Percentiles rank a stretch among this genome's conserved stretches.
Evolutionary conservation across 2,113 vertebrate genomes (phyloP).

Genomic region (Piprites chloris): DNA sequence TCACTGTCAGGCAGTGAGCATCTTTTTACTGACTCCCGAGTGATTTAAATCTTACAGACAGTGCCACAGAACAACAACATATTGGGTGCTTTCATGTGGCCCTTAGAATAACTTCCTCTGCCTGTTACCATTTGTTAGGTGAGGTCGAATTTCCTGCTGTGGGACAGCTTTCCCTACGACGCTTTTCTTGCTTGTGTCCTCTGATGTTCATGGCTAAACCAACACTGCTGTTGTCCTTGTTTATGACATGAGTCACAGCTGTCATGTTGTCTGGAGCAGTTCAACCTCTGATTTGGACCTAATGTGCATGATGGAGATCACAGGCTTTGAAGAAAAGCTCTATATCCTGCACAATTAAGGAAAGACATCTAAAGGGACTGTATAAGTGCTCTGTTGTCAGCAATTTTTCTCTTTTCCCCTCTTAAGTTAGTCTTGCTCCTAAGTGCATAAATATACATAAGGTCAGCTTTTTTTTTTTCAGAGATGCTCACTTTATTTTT

Average conservation of each 20-base stretch:
- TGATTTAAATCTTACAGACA: neutral
- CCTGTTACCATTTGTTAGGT: neutral
- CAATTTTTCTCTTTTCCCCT: neutral
- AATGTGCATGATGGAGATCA: neutral
- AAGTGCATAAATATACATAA: neutral
- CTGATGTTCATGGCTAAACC: neutral
- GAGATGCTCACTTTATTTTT: neutral
- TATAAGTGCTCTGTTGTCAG: neutral
- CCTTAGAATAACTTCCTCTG: neutral
- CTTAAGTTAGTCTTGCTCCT: accelerated
- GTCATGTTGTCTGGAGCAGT: neutral
- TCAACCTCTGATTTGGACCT: neutral
- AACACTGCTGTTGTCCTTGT: neutral
- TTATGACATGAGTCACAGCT: neutral
- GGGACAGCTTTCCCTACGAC: neutral
- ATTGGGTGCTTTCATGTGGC: neutral
- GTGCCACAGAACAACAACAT: neutral
- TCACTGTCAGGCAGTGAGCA: neutral
- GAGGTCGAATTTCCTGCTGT: neutral
- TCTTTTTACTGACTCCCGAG: neutral
- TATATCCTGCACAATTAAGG: neutral
- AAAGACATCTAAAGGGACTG: neutral
- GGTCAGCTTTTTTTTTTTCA: neutral
- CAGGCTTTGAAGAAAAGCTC: neutral
- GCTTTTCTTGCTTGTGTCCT: neutral